Evolutionary conservation across 2,797 vertebrate species (phyloP).

Genomic region (Clarias laeviceps): DNA sequence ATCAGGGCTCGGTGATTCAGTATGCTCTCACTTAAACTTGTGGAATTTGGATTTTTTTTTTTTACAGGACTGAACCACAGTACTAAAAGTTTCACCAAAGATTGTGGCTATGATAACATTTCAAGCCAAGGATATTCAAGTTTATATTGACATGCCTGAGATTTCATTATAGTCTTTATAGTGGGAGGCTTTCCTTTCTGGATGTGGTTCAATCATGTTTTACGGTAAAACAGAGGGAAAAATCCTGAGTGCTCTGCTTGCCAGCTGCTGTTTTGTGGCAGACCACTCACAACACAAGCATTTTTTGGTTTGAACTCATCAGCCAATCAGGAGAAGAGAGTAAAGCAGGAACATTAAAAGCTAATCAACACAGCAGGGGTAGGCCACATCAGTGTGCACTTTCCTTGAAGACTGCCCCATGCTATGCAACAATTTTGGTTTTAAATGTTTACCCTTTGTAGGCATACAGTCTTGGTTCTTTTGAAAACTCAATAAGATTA

Average conservation of each 20-base stretch:
- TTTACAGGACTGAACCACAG: conserved; percentile 10
- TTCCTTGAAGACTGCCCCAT: conserved; percentile 47
- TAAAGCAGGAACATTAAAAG: conserved; percentile 56
- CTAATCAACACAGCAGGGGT: conserved; percentile 48
- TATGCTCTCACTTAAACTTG: conserved; percentile 21
- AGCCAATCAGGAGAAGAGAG: conserved; percentile 49
- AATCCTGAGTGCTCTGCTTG: conserved; percentile 44
- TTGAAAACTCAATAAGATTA: conserved; percentile 13
- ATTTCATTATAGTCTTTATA: conserved; percentile 29
- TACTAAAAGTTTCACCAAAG: conserved; percentile 26
- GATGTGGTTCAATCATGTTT: conserved; percentile 49
- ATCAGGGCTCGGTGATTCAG: conserved; percentile 50
- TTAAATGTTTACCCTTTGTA: conserved; percentile 35
- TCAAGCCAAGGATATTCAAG: background rate
- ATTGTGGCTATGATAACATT: conserved; percentile 10
- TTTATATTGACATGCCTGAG: conserved; percentile 30
- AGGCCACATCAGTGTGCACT: conserved; percentile 41
- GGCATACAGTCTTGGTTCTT: conserved; percentile 13
- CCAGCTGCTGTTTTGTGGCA: conserved; percentile 54
- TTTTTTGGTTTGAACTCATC: conserved; percentile 59
- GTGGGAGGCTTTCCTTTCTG: conserved; percentile 38
- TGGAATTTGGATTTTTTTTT: conserved; percentile 12
- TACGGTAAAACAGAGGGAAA: conserved; percentile 51
- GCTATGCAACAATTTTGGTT: conserved; percentile 27
- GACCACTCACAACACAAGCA: conserved; percentile 55